A percentile compares a stretch with the other conserved stretches of the same genome.
Evolutionary conservation across 2,797 vertebrate species (phyloP).

Genomic region (Enteromius anoplus): DNA sequence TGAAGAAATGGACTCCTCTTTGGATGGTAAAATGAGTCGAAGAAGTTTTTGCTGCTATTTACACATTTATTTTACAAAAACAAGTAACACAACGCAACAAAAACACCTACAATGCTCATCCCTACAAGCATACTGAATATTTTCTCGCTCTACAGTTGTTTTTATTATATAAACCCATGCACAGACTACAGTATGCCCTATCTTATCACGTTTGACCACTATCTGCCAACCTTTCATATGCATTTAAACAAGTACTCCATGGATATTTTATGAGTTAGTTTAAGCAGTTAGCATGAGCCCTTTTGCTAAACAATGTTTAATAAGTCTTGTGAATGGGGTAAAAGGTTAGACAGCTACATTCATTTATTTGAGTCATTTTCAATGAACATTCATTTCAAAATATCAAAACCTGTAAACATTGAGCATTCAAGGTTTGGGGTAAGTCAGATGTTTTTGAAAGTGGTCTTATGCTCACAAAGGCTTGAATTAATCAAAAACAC

Average conservation of each 20-base stretch:
- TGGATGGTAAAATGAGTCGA: not conserved
- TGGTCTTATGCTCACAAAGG: not conserved
- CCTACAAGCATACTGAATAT: not conserved
- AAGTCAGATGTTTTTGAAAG: not conserved
- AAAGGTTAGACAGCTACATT: not conserved
- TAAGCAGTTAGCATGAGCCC: not conserved
- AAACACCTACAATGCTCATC: not conserved
- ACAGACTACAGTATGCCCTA: not conserved
- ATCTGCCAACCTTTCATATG: not conserved
- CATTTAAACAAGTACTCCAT: not conserved
- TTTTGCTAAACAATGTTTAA: not conserved
- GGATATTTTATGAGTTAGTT: not conserved
- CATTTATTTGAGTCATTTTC: not conserved
- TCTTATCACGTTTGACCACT: not conserved
- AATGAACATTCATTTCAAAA: not conserved
- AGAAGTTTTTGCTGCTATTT: not conserved
- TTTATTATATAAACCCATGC: not conserved
- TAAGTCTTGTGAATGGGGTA: not conserved
- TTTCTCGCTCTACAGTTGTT: not conserved
- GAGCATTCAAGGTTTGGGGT: not conserved
- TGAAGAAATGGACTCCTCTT: not conserved
- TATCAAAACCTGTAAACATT: conserved; percentile 2
- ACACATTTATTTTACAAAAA: conserved; percentile 46
- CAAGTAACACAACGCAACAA: conserved; percentile 17
- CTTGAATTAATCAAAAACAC: not conserved